phyloP scores from a whole-genome alignment of 2,113 vertebrate species.

The Ammospiza caudacuta region DNA sequence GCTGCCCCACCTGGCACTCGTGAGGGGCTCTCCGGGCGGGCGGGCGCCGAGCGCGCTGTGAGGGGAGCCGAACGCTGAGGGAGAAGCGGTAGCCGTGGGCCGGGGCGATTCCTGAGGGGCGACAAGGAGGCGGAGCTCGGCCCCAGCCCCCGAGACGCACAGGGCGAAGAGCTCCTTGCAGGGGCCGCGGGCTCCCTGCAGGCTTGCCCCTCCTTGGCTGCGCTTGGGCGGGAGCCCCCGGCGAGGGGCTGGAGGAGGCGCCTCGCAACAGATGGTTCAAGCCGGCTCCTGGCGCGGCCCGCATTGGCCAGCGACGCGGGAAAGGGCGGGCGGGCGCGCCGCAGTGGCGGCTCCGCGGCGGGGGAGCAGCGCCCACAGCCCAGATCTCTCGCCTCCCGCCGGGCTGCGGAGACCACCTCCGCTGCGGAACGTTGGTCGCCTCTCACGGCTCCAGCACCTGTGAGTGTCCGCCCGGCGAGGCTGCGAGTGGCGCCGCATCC shows the following conservation, averaged over 20 bases:
- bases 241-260: conserved; percentile 44
- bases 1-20: not conserved
- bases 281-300: conserved; percentile 34
- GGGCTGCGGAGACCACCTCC: not conserved
- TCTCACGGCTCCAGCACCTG: not conserved
- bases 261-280: conserved; percentile 78
- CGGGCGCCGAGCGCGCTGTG: not conserved
- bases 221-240: not conserved
- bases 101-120: too few species aligned
- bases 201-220: not conserved
- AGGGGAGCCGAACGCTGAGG: not conserved
- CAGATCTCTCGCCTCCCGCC: too few species aligned
- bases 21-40: too few species aligned
- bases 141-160: not conserved
- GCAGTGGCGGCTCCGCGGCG: not conserved
- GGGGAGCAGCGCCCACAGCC: not conserved
- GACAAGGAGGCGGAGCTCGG: not conserved
- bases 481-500: not conserved
- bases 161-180: not conserved
- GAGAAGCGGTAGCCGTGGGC: not conserved
- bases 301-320: conserved; percentile 52
- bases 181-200: not conserved
- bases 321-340: not conserved
- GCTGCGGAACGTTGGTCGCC: too few species aligned
- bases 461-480: not conserved